A percentile compares a stretch with the other conserved stretches of the same genome.
These are phyloP conservation scores for Verasper variegatus DNA, from an alignment of 2,113 vertebrate species.

Conservation along the genomic window DNA sequence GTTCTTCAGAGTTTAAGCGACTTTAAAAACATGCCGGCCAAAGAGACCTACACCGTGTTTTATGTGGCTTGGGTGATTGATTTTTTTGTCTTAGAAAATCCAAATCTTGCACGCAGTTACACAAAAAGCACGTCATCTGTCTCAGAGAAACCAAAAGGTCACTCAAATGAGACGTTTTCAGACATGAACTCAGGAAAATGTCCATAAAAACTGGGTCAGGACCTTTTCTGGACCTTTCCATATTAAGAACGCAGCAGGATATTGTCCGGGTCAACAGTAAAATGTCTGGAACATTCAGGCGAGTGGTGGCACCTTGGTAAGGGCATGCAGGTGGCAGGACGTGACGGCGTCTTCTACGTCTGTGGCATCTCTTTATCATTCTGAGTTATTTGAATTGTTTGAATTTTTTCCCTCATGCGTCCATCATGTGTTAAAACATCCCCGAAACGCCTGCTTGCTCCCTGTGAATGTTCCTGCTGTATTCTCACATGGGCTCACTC, in stretches of 20 bases:
- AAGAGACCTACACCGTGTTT: neutral
- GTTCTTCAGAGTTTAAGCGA: constrained; percentile 10
- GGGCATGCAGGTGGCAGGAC: no score
- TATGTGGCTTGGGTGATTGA: constrained; percentile 14
- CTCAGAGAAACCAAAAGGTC: neutral
- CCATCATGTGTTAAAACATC: no score
- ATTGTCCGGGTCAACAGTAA: no score
- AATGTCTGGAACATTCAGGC: no score
- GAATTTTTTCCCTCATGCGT: no score
- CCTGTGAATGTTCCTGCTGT: no score
- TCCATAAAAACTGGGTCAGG: neutral
- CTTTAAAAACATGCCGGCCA: neutral
- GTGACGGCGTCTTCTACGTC: no score
- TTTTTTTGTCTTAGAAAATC: constrained; percentile 10
- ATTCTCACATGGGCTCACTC: neutral
- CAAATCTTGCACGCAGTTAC: constrained; percentile 12
- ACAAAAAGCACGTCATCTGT: constrained; percentile 14
- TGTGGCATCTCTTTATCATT: no score
- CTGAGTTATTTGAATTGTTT: no score
- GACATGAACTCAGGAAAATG: neutral
- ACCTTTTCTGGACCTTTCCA: neutral
- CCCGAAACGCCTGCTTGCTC: no score
- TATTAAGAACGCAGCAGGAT: neutral
- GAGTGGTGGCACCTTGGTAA: no score
- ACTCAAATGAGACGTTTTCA: neutral